Evolutionary conservation across 2,113 vertebrate species (phyloP), one percentile per base, ranked within the genome.

Genomic region (Seriola quinqueradiata): DNA sequence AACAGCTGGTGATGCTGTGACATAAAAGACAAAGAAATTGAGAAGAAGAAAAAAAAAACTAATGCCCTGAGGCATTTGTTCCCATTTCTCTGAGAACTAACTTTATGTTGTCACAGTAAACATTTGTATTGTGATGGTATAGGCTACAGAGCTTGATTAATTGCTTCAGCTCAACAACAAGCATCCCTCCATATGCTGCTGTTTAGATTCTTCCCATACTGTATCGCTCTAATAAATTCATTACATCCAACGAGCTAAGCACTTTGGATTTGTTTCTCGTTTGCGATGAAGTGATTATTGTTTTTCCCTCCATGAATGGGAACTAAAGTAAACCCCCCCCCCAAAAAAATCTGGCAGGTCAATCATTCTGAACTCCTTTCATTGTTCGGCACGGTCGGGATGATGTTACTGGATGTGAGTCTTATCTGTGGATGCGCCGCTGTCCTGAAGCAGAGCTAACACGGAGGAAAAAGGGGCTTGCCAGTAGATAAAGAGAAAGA

Each of bases 1-100:
- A 83, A 89, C 92, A 93, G 92, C 91, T 92, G 92, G 77, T 74
- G 87, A 81, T 38, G 19, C 78, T 82, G 64, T 63, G 44, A 78
- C 75, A 76, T 75, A 83, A 82, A 88, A 70, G 57, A 75, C 50
- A 57, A 21, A 66, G 50, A 54, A 48, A 44, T 9, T 54, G 3
- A 44, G 5, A 23, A 28, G 25, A 78, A 60, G 23, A 59, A 23
- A 44, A 57, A 76, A 1, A 77, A 28, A 81, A 61, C 77, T 73
- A 60, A 88, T 65, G 52, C 71, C 82, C 9, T 48, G 13, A 82
- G 85, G 77, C 78, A 38, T 72, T 85, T 57, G 65, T 54, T 57
- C 32, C 36, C 10, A 48, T 78, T 71, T 82, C 42, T 71, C 55
- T 63, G 34, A 64, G 23, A 82, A 68, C 54, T 59, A 70, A 74